Evolutionary conservation across 1,140 invertebrate genomes (phyloP), one percentile per base, ranked within the genome.

Genomic region (Cyphomyrmex costatus): DNA sequence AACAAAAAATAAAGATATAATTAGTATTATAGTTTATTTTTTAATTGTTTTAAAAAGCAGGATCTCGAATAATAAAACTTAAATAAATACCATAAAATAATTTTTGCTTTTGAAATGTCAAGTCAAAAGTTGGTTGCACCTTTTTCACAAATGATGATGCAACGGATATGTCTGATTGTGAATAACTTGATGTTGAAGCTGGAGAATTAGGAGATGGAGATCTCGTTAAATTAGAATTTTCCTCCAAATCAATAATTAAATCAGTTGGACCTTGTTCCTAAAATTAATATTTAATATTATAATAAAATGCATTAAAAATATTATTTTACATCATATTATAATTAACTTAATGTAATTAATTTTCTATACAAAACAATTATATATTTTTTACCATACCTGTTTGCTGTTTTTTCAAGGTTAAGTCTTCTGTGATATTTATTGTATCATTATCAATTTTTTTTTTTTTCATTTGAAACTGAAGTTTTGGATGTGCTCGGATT

Each of bases 81-180:
- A 63, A 14, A n/a, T 21, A 24, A n/a, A 68, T 46, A 68, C n/a
- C 36, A 68, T 68, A 14, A 71, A 71, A 71, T 51, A 46, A 70
- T 51, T 70, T 70, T 19, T 70, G 46, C 0, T 71, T 71, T 30
- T 51, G 42, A 14, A 71, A 71, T 51, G 14, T 19, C 16, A 27
- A 3, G 51, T 71, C 68, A 71, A 71, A 46, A 51, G 46, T 71
- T 51, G 16, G 1, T 19, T 71, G 68, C 21, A 3, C 51, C 24
- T 30, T 71, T 27, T 30, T 71, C 0, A 16, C 21, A 51, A 27
- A 4, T 21, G 21, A 49, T 70, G 42, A 51, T 16, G 5, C 4
- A 24, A 49, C 24, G 27, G 66, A 51, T 70, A 21, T 0, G 6
- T 70, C 65, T 66, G 65, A 68, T 46, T 12, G 65, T n/a, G n/a